Evolutionary conservation across 2,113 vertebrate genomes (phyloP).

Genomic region (Phyllostomus discolor): DNA sequence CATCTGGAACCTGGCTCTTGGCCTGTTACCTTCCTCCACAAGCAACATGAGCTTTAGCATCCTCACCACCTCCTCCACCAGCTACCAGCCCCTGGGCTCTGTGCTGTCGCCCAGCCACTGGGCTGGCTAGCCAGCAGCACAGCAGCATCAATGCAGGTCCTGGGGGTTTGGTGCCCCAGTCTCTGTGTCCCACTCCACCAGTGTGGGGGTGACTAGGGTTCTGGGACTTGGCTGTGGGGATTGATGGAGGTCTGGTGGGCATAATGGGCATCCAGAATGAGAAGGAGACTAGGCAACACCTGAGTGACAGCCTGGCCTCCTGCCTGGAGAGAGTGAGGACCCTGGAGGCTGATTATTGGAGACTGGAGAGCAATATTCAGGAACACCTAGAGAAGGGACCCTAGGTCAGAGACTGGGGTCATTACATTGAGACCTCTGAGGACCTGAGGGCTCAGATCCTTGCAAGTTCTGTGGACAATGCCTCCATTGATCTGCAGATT

Average conservation of each 20-base stretch:
- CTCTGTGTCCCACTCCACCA: neutral
- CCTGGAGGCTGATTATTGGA: neutral
- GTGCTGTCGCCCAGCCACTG: neutral
- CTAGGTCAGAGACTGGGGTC: neutral
- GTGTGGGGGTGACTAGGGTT: neutral
- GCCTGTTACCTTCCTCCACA: neutral
- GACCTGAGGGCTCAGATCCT: conserved; percentile 17
- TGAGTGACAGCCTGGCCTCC: neutral
- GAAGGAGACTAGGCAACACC: neutral
- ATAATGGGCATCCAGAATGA: neutral
- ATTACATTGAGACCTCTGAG: neutral
- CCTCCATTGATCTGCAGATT: conserved; percentile 88
- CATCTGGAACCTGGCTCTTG: neutral
- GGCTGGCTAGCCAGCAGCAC: neutral
- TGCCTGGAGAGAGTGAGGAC: neutral
- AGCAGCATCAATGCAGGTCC: neutral
- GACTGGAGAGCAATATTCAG: neutral
- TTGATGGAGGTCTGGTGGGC: neutral
- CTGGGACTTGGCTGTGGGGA: neutral
- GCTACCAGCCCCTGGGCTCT: neutral
- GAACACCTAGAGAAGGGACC: neutral
- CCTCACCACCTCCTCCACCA: neutral
- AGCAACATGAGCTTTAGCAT: neutral
- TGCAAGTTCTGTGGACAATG: conserved; percentile 85
- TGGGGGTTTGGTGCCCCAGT: neutral